Base-by-base conservation (phyloP, 1,140 invertebrate genomes). In the Saccostrea cuccullata region DNA sequence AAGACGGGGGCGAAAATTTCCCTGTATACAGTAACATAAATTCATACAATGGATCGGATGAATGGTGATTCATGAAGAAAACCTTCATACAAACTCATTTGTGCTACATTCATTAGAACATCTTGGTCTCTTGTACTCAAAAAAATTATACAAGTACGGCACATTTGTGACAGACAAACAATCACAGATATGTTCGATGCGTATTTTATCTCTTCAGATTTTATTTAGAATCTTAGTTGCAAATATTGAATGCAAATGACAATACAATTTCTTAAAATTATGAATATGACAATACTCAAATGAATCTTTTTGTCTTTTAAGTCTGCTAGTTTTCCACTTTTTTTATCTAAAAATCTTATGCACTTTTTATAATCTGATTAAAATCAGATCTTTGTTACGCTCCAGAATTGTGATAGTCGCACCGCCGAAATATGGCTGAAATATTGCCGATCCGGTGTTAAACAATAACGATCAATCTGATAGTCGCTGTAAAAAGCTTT, bases 101-200 rank as follows among this genome's bases (percentile, higher is more conserved):
- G 30, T 77, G 26, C 26, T 15, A 77, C 70, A 77, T 77, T 77
- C 70, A 77, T 77, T 12, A 67, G 60, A 77, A 26, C 70, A 36
- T 77, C 11, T 26, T 30, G 47, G 23, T 36, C 70, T 36, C 70
- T 30, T 36, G 26, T 77, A 30, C 70, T 36, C 70, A 73, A 23
- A 77, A 9, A 15, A 77, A 77, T 20, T 64, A n/a, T 64, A 64
- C 58, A 64, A 20, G 15, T 20, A 77, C 70, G 15, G 3, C 23
- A 77, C 70, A 77, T 77, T 77, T 77, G 70, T 77, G 70, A 77
- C 26, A 77, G 26, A 77, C 23, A 73, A 30, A 26, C 70, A 40
- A 26, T 40, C 5, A 30, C 70, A 13, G 26, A 30, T 30, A 77
- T 36, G 23, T 77, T 77, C 70, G 15, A 36, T 77, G 30, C 30